Percentiles rank a stretch among this genome's conserved stretches.
Evolutionary conservation across 1,140 invertebrate genomes (phyloP).

Genomic region (Drosophila subpulchrella): DNA sequence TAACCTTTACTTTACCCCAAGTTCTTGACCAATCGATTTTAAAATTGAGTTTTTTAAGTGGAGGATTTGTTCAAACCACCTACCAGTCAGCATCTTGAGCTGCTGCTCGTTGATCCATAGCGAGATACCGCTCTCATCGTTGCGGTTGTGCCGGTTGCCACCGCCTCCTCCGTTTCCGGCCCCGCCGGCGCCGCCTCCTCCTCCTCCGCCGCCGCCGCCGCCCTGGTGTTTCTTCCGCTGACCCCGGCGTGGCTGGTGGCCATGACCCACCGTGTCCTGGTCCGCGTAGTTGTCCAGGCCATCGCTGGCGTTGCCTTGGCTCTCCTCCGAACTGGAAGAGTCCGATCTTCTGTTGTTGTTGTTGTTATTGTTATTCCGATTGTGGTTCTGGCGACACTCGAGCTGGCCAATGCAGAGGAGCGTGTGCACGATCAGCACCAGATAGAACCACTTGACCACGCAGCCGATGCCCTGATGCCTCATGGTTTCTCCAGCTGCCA

Average conservation of each 20-base stretch:
- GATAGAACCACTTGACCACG: conserved; percentile 76
- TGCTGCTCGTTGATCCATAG: conserved; percentile 95
- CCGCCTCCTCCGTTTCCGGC: conserved; percentile 19
- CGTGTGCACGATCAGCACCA: conserved; percentile 72
- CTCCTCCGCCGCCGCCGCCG: conserved; percentile 14
- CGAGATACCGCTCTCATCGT: conserved; percentile 87
- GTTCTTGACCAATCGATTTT: no score
- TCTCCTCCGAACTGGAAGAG: conserved; percentile 63
- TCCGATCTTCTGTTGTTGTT: conserved; percentile 52
- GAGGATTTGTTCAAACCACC: not conserved
- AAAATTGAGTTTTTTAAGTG: no score
- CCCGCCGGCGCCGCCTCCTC: conserved; percentile 11
- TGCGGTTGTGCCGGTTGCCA: conserved; percentile 56
- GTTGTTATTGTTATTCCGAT: conserved; percentile 62
- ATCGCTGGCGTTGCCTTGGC: conserved; percentile 52
- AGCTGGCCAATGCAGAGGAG: conserved; percentile 63
- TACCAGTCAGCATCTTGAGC: conserved; percentile 95
- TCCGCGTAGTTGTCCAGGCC: conserved; percentile 50
- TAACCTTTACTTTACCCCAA: no score
- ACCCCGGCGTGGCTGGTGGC: conserved; percentile 47
- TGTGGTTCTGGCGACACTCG: conserved; percentile 74
- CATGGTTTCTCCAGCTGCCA: conserved; percentile 66
- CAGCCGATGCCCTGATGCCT: conserved; percentile 65
- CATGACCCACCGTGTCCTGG: conserved; percentile 30
- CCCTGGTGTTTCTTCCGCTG: conserved; percentile 56